A percentile compares a stretch with the other conserved stretches of the same genome.
phyloP scores from a whole-genome alignment of 35 echinoderm and acorn worm species.

The Hemicentrotus pulcherrimus region DNA sequence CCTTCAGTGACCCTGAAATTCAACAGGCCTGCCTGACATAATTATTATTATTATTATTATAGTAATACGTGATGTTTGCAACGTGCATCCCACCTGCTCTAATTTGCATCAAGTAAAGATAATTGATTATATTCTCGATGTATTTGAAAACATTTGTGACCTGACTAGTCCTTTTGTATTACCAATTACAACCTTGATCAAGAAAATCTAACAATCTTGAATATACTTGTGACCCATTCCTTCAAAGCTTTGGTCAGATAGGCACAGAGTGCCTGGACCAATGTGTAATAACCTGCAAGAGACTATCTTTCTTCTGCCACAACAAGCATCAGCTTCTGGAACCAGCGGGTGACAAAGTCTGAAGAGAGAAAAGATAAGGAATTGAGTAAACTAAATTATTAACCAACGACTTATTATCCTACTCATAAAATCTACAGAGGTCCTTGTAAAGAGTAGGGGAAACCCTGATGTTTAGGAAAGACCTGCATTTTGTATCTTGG shows the following conservation, averaged over 20 bases:
- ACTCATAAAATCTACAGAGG: neutral
- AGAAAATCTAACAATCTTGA: too few relatives aligned
- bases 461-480: neutral
- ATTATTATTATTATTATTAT: too few relatives aligned
- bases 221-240: neutral
- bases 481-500: neutral
- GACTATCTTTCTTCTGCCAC: conserved; percentile 47
- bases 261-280: neutral
- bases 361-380: neutral
- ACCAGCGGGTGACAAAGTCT: conserved; percentile 38
- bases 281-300: neutral
- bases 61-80: too few relatives aligned
- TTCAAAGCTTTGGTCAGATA: neutral
- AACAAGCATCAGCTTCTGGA: conserved; percentile 56
- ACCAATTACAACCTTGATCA: too few relatives aligned
- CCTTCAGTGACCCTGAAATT: too few relatives aligned
- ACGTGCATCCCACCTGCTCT: too few relatives aligned
- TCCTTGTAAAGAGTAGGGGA: neutral
- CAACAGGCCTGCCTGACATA: too few relatives aligned
- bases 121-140: too few relatives aligned
- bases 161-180: too few relatives aligned
- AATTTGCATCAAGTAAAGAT: too few relatives aligned
- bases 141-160: too few relatives aligned
- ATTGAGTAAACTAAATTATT: neutral
- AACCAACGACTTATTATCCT: neutral